Percentiles rank a stretch among this genome's conserved stretches.
phyloP scores from a whole-genome alignment of 2,888 invertebrate species.

The Cenopis cana region DNA sequence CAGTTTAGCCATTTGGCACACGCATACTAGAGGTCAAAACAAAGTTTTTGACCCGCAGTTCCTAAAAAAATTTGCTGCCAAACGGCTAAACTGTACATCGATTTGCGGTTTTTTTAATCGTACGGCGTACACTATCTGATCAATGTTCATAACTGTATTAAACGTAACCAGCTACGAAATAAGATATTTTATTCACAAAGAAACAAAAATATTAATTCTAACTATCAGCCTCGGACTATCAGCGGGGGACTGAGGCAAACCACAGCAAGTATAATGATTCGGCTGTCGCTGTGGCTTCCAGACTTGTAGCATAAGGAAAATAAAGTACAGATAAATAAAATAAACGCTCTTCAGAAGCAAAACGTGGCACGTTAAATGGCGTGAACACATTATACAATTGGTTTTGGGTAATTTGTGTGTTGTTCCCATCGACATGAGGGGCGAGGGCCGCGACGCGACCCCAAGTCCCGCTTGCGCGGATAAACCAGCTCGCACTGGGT shows the following conservation, averaged over 20 bases:
- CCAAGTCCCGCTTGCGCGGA: constrained; percentile 43
- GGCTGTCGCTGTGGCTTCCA: not conserved
- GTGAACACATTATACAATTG: constrained; percentile 77
- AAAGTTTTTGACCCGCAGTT: too few relatives aligned
- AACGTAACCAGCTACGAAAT: too few relatives aligned
- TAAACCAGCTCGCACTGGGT: constrained; percentile 10
- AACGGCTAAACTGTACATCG: too few relatives aligned
- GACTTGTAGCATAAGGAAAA: constrained; percentile 1
- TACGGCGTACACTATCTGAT: too few relatives aligned
- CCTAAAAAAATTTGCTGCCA: too few relatives aligned
- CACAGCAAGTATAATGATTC: not conserved
- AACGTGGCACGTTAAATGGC: constrained; percentile 74
- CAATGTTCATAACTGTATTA: too few relatives aligned
- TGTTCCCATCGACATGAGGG: constrained; percentile 73
- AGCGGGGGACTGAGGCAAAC: not conserved
- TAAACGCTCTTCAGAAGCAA: constrained; percentile 20
- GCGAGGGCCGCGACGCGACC: constrained; percentile 44
- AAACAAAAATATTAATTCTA: not conserved
- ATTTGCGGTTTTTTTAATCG: too few relatives aligned
- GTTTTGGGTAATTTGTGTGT: constrained; percentile 80
- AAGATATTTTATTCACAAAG: too few relatives aligned
- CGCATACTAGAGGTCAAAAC: too few relatives aligned
- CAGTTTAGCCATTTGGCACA: too few relatives aligned
- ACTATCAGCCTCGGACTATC: not conserved
- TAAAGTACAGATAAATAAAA: constrained; percentile 13